A percentile compares a stretch with the other conserved stretches of the same genome.
Conservation (phyloP, 1,140 invertebrate species). For the Pogonomyrmex californicus region DNA sequence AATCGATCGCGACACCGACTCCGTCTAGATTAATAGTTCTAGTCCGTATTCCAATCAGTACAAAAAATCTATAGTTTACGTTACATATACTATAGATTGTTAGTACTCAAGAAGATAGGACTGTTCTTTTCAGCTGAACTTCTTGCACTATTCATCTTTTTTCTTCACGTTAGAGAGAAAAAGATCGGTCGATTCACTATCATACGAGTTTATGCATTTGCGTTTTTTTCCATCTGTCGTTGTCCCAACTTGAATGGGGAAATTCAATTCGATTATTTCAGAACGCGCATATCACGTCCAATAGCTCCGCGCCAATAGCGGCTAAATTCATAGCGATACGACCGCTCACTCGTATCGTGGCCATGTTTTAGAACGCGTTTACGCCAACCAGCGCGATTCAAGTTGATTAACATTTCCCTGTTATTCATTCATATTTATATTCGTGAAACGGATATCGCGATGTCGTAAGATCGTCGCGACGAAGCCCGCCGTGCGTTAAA, state of each 20-base stretch:
- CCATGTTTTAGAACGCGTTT: constrained; percentile 36
- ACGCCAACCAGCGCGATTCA: background rate
- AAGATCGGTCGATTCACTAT: too few species aligned
- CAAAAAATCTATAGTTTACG: too few species aligned
- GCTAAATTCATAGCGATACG: background rate
- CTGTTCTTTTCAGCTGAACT: too few species aligned
- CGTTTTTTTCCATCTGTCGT: too few species aligned
- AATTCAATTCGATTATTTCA: background rate
- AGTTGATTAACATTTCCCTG: background rate
- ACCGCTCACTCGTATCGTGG: background rate
- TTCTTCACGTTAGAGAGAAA: background rate
- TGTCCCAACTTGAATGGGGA: background rate
- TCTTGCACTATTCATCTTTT: too few species aligned
- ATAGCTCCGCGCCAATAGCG: background rate
- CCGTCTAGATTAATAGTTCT: background rate
- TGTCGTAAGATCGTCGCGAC: background rate
- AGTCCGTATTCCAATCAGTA: too few species aligned
- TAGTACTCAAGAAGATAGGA: too few species aligned
- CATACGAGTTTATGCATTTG: background rate
- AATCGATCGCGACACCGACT: background rate
- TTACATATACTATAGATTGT: too few species aligned
- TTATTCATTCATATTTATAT: background rate
- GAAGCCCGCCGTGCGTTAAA: background rate
- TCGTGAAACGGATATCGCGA: background rate
- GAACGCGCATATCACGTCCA: background rate